These are phyloP conservation scores for Lymantria dispar DNA, from an alignment of 2,888 invertebrate species.

Conservation along the genomic window DNA sequence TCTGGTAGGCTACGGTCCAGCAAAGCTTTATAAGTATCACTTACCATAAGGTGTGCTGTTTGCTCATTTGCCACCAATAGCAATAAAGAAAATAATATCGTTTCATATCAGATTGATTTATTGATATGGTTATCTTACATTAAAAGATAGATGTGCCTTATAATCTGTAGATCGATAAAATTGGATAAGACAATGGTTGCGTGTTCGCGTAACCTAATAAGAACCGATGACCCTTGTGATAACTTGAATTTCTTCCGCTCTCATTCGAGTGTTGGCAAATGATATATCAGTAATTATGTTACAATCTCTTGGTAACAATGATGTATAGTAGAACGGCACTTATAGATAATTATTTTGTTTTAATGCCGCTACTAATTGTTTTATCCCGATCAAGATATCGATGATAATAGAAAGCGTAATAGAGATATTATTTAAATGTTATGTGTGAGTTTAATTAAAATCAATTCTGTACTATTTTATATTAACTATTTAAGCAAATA, in stretches of 20 bases:
- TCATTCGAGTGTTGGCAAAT: slow-evolving; percentile 24
- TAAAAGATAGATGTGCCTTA: slow-evolving; percentile 11
- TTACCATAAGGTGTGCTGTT: too few species aligned
- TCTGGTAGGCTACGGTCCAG: too few species aligned
- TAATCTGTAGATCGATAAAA: slow-evolving; percentile 21
- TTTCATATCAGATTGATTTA: background rate
- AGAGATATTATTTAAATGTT: background rate
- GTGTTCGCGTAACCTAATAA: slow-evolving; percentile 45
- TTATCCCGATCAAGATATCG: slow-evolving; percentile 4
- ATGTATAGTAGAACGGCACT: slow-evolving; percentile 22
- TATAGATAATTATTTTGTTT: slow-evolving; percentile 22
- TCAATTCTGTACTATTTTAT: background rate
- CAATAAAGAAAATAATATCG: background rate
- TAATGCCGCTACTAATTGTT: slow-evolving; percentile 21
- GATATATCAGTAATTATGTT: slow-evolving; percentile 20
- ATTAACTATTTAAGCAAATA: too few species aligned
- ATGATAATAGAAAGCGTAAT: background rate
- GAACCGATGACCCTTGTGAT: slow-evolving; percentile 54
- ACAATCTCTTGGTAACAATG: slow-evolving; percentile 21
- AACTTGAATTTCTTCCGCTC: slow-evolving; percentile 42
- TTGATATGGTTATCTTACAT: slow-evolving; percentile 5
- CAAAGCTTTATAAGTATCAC: too few species aligned
- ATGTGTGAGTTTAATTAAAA: background rate
- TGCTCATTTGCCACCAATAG: too few species aligned
- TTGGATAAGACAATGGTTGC: slow-evolving; percentile 36